Evolutionary conservation across 64 coral and sea anemone genomes (phyloP).

Genomic region (Anthopleura sola): DNA sequence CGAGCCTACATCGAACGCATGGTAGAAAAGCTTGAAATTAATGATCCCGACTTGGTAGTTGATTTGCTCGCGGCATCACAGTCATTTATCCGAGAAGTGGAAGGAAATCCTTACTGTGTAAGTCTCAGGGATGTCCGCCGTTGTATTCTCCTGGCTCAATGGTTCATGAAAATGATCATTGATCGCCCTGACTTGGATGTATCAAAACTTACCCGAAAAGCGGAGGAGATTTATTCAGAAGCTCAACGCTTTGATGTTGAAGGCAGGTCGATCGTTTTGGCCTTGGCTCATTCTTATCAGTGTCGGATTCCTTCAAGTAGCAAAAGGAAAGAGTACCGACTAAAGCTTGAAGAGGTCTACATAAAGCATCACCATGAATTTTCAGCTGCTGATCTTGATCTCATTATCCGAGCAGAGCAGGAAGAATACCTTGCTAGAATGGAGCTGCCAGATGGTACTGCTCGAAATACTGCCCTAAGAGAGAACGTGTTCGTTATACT

Average conservation of each 20-base stretch:
- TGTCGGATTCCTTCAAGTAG: slow-evolving; percentile 49
- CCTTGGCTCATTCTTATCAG: slow-evolving; percentile 73
- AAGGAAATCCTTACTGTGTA: slow-evolving; percentile 79
- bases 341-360: background rate
- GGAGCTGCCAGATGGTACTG: slow-evolving; percentile 68
- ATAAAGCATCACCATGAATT: background rate
- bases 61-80: slow-evolving; percentile 65
- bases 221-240: background rate
- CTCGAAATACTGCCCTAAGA: slow-evolving; percentile 63
- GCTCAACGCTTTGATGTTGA: background rate
- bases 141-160: slow-evolving; percentile 67
- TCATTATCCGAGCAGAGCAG: slow-evolving; percentile 46
- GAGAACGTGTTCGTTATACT: slow-evolving; percentile 80
- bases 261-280: slow-evolving; percentile 45
- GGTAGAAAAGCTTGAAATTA: slow-evolving; percentile 45
- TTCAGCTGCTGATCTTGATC: background rate
- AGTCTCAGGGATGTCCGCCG: slow-evolving; percentile 86
- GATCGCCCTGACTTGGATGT: background rate
- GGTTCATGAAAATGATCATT: slow-evolving; percentile 50
- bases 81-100: slow-evolving; percentile 51
- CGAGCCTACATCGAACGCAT: slow-evolving; percentile 77
- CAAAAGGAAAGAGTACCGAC: background rate
- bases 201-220: background rate
- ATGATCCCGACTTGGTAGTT: slow-evolving; percentile 41
- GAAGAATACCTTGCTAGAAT: slow-evolving; percentile 65